Evolutionary conservation across 2,888 invertebrate species (phyloP), one percentile per base, ranked within the genome.

Genomic region (Apamea sordens): DNA sequence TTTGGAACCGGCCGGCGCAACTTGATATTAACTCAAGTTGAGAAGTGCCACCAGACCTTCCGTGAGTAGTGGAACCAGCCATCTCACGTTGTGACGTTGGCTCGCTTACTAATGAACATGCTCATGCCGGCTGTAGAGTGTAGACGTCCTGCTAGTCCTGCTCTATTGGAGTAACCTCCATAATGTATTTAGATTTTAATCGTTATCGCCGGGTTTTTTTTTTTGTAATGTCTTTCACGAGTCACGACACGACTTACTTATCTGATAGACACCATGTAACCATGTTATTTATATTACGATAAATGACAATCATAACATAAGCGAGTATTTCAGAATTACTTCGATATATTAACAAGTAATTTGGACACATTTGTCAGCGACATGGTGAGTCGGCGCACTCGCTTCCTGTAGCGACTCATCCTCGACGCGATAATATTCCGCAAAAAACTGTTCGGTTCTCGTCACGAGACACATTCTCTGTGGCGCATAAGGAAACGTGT

Each of bases 401-500:
- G 41, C 73, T 85, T 85, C 79, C 83, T 69, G 77, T 41, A 73
- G 64, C 69, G 50, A 64, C 69, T 68, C 72, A 65, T 65, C 75
- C 36, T 41, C 69, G 41, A 67, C 36, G 64, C 28, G 70, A 64
- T 78, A 47, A 28, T n/a, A 65, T 53, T 67, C 44, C 50, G 77
- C 70, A 79, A 81, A 3, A 78, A 79, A 83, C 56, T 44, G 76
- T 65, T 63, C 32, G 53, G 28, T 67, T 77, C 67, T 75, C 61
- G 56, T 32, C 50, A 53, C 63, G 67, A 67, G 63, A n/a, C 59
- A 63, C 77, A 80, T 79, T 81, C 81, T 79, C 75, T 74, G 44
- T 75, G 73, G 59, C 82, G 77, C 74, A 73, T 74, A 65, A 88
- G 92, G 90, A 91, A 90, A 87, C 83, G 79, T 84, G 82, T 80